These are phyloP conservation scores for Geococcyx californianus DNA, from an alignment of 2,113 vertebrate genomes.

Conservation along the genomic window DNA sequence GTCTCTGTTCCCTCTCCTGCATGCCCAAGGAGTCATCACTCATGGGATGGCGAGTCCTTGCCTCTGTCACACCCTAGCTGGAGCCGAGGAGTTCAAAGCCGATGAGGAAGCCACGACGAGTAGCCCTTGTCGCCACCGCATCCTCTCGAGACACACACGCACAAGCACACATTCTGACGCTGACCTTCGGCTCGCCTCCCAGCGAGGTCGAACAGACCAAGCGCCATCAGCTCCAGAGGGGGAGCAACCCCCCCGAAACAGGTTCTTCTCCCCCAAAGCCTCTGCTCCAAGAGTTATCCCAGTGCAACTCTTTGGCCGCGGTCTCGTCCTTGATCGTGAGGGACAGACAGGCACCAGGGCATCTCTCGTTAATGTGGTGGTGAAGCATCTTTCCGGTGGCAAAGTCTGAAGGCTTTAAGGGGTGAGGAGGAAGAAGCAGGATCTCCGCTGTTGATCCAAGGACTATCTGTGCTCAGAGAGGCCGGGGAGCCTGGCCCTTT, in stretches of 20 bases:
- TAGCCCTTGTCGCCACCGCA: not conserved
- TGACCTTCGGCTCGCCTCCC: not conserved
- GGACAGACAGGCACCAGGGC: accelerated
- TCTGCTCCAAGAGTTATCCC: not conserved
- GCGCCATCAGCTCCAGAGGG: accelerated
- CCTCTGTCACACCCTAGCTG: not conserved
- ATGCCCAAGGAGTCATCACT: not conserved
- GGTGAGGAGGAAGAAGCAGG: not conserved
- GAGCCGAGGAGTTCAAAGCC: not conserved
- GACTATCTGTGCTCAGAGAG: not conserved
- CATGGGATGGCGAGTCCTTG: not conserved
- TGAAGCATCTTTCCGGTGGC: not conserved
- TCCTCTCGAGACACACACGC: not conserved
- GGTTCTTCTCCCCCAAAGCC: not conserved
- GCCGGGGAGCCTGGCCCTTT: not conserved
- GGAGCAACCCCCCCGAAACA: not conserved
- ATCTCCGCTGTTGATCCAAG: not conserved
- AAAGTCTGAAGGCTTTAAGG: not conserved
- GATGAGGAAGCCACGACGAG: not conserved
- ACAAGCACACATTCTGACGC: not conserved
- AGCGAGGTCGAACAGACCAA: not conserved
- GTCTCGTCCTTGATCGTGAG: too few species aligned
- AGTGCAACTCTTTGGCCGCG: accelerated
- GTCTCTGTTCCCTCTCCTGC: not conserved
- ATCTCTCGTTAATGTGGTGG: not conserved